Evolutionary conservation across 1,140 invertebrate species (phyloP), one percentile per base, ranked within the genome.

Genomic region (Atta colombica): DNA sequence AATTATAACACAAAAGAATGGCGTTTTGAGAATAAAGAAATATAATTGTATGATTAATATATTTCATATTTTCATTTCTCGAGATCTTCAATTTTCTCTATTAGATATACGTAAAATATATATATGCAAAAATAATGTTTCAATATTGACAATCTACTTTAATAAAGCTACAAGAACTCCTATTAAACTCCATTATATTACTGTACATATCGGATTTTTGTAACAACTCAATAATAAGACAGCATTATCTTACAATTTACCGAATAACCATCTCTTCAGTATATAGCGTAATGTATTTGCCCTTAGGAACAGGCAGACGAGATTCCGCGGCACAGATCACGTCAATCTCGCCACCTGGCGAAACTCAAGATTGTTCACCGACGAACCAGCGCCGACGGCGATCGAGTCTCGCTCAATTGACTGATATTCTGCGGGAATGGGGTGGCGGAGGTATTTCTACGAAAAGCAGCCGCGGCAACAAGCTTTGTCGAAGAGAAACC

Each of bases 271-370:
- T 18, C 63, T 31, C 45, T 31, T 28, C 10, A 14, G 7, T 1
- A 10, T 14, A 12, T 14, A 45, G 1, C 4, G 2, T 31, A 45
- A 60, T 25, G 49, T 18, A 7, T 74, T 74, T 61, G 39, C n/a
- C 2, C 2, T 0, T 21, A 95, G 96, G 96, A 49, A 94, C 96
- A 85, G 98, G 97, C 84, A 96, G 98, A 69, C 96, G 98, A 61
- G 98, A 98, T 93, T 98, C 98, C 0, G 97, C 98, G 3, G 98
- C 98, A 0, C 98, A 99, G 94, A 98, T 99, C 89, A 97, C 97
- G 75, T 97, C 97, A 90, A 97, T 97, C 28, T 98, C 98, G 14
- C 98, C 98, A 35, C 98, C 98, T 65, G 97, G 96, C 72, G 97
- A 97, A 88, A 95, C 95, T 1, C 95, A 96, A 82, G 97, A 96